Evolutionary conservation across 64 coral and sea anemone species (phyloP).

Genomic region (Anthopleura sola): DNA sequence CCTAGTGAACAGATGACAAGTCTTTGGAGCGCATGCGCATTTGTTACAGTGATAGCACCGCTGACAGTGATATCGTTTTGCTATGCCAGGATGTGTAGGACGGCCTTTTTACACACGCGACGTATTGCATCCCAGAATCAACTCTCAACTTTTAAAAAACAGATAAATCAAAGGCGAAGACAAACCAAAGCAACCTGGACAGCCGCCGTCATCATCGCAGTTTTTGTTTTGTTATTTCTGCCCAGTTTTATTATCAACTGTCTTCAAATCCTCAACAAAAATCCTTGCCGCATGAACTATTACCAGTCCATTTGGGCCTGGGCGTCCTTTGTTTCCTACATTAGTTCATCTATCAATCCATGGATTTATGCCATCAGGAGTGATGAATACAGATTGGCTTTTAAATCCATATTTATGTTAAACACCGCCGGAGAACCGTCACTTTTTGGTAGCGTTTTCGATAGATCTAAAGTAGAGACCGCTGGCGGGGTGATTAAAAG

Average conservation of each 20-base stretch:
- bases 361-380: constrained; percentile 23
- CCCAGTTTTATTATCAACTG: constrained; percentile 18
- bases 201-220: constrained; percentile 1
- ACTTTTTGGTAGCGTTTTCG: neutral
- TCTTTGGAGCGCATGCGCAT: constrained; percentile 16
- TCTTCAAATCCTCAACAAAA: constrained; percentile 17
- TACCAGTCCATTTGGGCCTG: constrained; percentile 24
- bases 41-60: constrained; percentile 21
- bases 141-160: neutral
- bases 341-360: constrained; percentile 17
- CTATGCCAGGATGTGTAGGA: neutral
- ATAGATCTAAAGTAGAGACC: neutral
- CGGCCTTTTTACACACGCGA: neutral
- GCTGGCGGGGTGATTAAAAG: neutral
- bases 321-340: constrained; percentile 24
- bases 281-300: constrained; percentile 8
- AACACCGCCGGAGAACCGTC: neutral
- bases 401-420: neutral
- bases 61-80: constrained; percentile 34
- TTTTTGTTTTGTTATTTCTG: constrained; percentile 10
- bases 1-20: constrained; percentile 14
- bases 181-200: constrained; percentile 24
- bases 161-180: neutral
- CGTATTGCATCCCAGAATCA: constrained; percentile 8
- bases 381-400: constrained; percentile 20